These are phyloP conservation scores for Cyclopterus lumpus DNA, from an alignment of 2,797 vertebrate genomes.

Conservation along the genomic window DNA sequence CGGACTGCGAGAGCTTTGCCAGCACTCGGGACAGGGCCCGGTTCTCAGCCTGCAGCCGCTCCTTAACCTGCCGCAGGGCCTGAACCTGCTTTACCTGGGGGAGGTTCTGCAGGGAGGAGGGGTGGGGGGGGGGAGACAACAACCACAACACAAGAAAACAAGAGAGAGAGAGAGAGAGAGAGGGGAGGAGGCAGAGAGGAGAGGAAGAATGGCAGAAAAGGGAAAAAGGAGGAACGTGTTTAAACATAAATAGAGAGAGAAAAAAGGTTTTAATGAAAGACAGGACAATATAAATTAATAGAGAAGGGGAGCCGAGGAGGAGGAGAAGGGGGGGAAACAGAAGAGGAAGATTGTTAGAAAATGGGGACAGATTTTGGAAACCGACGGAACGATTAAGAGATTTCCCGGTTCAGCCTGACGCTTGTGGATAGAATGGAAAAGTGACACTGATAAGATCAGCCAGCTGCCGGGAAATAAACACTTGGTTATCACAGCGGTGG, in stretches of 20 bases:
- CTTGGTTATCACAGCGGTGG: constrained; percentile 39
- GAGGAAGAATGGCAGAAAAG: constrained; percentile 23
- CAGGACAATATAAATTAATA: constrained; percentile 57
- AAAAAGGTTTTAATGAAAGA: constrained; percentile 55
- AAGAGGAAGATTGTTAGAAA: constrained; percentile 77
- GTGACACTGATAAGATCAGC: constrained; percentile 52
- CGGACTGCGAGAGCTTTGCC: constrained; percentile 92
- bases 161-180: not conserved
- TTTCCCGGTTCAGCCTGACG: constrained; percentile 34
- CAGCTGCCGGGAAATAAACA: constrained; percentile 60
- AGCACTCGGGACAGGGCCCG: constrained; percentile 96
- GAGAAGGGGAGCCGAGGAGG: constrained; percentile 51
- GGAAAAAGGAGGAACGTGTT: constrained; percentile 13
- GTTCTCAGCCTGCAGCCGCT: constrained; percentile 96
- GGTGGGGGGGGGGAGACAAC: constrained; percentile 74
- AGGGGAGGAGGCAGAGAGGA: constrained; percentile 30
- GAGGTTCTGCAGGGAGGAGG: constrained; percentile 87
- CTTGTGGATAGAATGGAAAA: constrained; percentile 48
- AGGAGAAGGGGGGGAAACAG: constrained; percentile 58
- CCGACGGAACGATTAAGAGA: constrained; percentile 56
- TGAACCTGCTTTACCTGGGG: constrained; percentile 98
- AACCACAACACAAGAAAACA: constrained; percentile 79
- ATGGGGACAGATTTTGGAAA: constrained; percentile 70
- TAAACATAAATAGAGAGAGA: constrained; percentile 49
- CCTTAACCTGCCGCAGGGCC: constrained; percentile 94